Evolutionary conservation across 2,888 invertebrate species (phyloP), one percentile per base, ranked within the genome.

Genomic region (Toxonevra muliebris): DNA sequence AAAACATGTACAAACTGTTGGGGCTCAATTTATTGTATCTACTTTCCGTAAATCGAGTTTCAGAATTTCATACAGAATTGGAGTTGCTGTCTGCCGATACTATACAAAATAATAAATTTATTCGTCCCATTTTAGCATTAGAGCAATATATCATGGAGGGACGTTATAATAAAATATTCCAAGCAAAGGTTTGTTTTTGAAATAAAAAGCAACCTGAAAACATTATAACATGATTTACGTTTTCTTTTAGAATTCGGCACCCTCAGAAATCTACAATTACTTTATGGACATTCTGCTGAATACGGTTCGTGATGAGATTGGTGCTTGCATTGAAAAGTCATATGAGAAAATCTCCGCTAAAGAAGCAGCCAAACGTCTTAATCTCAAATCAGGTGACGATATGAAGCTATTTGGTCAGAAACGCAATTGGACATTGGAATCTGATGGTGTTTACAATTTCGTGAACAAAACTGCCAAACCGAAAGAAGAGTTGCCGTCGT

Each of bases 71-170:
- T 82, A 98, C 98, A 1, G 98, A 98, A 84, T 85, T 99, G 74
- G 99, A 99, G 83, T 88, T 97, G 40, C 87, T 99, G 43, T 94
- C 97, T 0, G 92, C 94, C 5, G 94, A 96, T 82, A 93, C 94
- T 64, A 93, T 98, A 75, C 93, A 96, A 82, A 92, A 91, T 61
- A 97, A 98, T 83, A 92, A 95, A 17, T 99, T 96, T 84, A 96
- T 99, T 68, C 90, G 92, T 71, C 97, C 98, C 81, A 97, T 98
- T 0, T 88, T 99, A 12, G 95, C 96, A 10, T 89, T 99, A 79
- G 99, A 99, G 80, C 99, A 99, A 84, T 98, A 97, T 84, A 88
- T 99, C 65, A 99, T 99, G 98, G 99, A 99, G 85, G 99, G 99
- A 59, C 96, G 97, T 75, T 99, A 99, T 83, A 98, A 99, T 84